Evolutionary conservation across 2,113 vertebrate genomes (phyloP).

Genomic region (Myrmecobius fasciatus): DNA sequence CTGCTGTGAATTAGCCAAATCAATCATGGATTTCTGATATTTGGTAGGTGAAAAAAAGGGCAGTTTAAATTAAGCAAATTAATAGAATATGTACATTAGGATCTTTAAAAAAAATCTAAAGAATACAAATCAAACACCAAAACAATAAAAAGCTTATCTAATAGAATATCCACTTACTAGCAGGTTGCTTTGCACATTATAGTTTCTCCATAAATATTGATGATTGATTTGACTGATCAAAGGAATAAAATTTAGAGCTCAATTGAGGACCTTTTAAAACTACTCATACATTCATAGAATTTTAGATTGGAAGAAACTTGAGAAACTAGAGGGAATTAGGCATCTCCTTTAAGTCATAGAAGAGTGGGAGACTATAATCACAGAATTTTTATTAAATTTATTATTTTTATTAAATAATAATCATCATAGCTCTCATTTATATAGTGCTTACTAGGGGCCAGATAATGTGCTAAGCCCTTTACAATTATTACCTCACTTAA

Average conservation of each 20-base stretch:
- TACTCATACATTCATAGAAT: conserved; percentile 59
- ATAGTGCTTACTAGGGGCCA: neutral
- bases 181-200: neutral
- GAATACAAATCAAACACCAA: conserved; percentile 20
- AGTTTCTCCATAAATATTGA: neutral
- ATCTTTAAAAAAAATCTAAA: neutral
- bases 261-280: conserved; percentile 45
- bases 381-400: no score
- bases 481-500: neutral
- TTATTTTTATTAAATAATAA: no score
- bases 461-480: neutral
- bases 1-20: neutral
- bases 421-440: neutral
- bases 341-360: neutral
- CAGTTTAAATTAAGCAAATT: neutral
- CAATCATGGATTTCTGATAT: neutral
- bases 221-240: conserved; percentile 36
- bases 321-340: neutral
- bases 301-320: conserved; percentile 18
- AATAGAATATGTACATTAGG: conserved; percentile 27
- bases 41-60: neutral
- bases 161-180: conserved; percentile 6
- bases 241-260: conserved; percentile 35
- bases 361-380: neutral
- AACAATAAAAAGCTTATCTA: conserved; percentile 27